Evolutionary conservation across 2,797 vertebrate species (phyloP).

Genomic region (Syncerus caffer): DNA sequence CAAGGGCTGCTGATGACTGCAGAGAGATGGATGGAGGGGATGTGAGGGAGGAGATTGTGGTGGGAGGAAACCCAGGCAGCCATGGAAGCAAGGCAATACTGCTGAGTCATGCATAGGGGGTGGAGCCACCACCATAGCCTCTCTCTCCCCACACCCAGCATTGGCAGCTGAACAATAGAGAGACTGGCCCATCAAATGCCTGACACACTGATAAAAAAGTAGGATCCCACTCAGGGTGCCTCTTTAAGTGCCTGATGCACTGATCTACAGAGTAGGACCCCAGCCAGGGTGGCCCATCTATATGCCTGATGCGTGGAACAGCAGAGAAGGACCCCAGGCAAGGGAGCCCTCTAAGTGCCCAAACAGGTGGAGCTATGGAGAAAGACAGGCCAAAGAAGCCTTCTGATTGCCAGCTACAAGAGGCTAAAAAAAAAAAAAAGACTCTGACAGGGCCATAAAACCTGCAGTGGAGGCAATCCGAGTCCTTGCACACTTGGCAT

Average conservation of each 20-base stretch:
- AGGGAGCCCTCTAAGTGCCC: not conserved
- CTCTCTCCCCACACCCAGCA: not conserved
- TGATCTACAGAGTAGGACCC: not conserved
- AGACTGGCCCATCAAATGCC: not conserved
- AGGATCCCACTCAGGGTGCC: not conserved
- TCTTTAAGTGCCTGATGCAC: too few species aligned
- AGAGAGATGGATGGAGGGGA: not conserved
- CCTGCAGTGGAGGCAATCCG: fast-evolving
- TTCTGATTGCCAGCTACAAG: not conserved
- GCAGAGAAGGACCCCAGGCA: not conserved
- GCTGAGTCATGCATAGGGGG: not conserved
- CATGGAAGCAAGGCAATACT: not conserved
- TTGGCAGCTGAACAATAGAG: not conserved
- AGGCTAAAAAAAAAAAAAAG: not conserved
- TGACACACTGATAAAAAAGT: not conserved
- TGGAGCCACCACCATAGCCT: not conserved
- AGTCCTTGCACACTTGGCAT: not conserved
- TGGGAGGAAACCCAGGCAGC: not conserved
- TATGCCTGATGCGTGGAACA: fast-evolving
- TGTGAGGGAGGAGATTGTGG: not conserved
- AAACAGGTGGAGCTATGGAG: not conserved
- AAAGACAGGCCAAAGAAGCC: not conserved
- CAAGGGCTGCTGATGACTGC: not conserved
- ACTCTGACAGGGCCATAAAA: not conserved
- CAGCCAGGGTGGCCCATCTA: not conserved